These are phyloP conservation scores for Isichthys henryi DNA, from an alignment of 2,113 vertebrate genomes.

Conservation along the genomic window DNA sequence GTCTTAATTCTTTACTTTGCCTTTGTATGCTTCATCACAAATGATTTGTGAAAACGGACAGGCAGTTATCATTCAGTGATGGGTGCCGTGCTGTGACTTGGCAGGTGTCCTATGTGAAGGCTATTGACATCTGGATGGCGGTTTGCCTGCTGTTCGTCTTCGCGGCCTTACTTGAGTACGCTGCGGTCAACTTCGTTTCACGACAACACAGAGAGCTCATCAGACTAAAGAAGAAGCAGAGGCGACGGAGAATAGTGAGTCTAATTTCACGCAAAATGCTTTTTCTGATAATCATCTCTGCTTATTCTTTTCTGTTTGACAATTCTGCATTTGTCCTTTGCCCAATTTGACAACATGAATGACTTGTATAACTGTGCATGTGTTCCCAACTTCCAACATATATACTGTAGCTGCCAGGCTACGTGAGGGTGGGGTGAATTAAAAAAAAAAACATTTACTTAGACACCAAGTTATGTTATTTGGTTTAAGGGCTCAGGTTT, in stretches of 20 bases:
- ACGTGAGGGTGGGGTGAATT: neutral
- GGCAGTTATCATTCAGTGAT: neutral
- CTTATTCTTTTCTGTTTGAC: neutral
- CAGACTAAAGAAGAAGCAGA: constrained; percentile 69
- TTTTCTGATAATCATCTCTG: neutral
- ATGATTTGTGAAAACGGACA: neutral
- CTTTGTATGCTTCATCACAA: neutral
- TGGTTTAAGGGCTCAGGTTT: neutral
- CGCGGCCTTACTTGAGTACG: constrained; percentile 59
- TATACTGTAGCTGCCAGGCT: neutral
- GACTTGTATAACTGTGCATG: neutral
- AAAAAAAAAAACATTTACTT: neutral
- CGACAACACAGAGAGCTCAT: constrained; percentile 89
- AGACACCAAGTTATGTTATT: neutral
- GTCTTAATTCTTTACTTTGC: neutral
- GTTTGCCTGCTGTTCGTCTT: neutral
- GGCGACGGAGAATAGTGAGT: constrained; percentile 71
- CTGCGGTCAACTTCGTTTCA: constrained; percentile 87
- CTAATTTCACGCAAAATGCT: neutral
- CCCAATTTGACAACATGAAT: neutral
- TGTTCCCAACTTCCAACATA: neutral
- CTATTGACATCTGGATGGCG: neutral
- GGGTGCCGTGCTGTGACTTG: neutral
- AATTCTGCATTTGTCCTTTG: neutral
- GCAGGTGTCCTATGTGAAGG: neutral